Conservation (phyloP, 2,888 invertebrate species). For the Thymelicus acteon region DNA sequence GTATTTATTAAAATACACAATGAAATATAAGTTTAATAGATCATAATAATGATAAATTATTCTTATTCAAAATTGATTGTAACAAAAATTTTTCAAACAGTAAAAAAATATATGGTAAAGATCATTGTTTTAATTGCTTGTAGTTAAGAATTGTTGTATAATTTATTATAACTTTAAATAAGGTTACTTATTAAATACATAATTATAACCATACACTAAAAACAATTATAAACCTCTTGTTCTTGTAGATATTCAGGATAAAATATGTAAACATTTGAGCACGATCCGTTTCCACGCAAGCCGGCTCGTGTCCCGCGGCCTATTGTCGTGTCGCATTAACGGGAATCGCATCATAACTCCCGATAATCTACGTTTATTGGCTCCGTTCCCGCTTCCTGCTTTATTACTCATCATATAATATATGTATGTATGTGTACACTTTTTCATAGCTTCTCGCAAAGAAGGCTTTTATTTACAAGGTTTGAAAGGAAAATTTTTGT, state of each 20-base stretch:
- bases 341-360: slow-evolving; percentile 82
- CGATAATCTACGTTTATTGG: slow-evolving; percentile 84
- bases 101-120: no score
- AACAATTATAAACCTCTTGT: no score
- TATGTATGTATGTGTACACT: slow-evolving; percentile 7
- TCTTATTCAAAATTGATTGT: no score
- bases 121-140: no score
- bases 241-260: neutral
- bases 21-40: no score
- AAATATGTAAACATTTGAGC: slow-evolving; percentile 7
- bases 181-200: no score
- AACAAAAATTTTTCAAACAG: no score
- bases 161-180: no score
- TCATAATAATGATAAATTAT: no score
- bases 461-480: neutral
- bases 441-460: neutral
- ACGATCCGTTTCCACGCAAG: slow-evolving; percentile 25
- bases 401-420: slow-evolving; percentile 53
- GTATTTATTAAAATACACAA: no score
- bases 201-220: no score
- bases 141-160: no score
- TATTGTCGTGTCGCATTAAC: slow-evolving; percentile 82
- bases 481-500: neutral
- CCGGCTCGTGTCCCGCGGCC: slow-evolving; percentile 58
- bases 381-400: slow-evolving; percentile 63